phyloP scores from a whole-genome alignment of 2,888 invertebrate species.

The Sepioteuthis lessoniana region DNA sequence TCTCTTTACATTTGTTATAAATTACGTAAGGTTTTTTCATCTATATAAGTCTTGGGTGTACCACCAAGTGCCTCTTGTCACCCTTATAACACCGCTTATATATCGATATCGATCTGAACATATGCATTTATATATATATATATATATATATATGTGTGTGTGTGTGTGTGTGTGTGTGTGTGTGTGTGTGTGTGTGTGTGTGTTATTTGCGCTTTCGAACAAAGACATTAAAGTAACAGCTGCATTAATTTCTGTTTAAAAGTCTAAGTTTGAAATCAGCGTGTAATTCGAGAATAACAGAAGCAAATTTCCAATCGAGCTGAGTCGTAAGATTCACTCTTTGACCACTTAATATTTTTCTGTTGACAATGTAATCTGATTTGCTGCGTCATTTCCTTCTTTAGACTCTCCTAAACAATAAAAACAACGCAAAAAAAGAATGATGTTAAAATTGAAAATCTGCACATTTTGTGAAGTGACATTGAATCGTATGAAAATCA shows the following conservation, averaged over 20 bases:
- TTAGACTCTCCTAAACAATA: no score
- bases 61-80: background rate
- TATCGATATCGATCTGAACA: background rate
- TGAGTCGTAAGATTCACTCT: background rate
- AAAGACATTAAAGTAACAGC: background rate
- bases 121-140: background rate
- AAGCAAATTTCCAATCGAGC: background rate
- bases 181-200: background rate
- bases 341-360: background rate
- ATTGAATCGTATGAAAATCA: no score
- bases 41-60: background rate
- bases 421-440: no score
- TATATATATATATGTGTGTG: background rate
- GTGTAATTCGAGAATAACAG: background rate
- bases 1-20: background rate
- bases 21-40: background rate
- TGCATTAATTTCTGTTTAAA: background rate
- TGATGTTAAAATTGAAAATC: no score
- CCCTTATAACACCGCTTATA: background rate
- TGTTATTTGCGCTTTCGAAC: background rate
- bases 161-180: background rate
- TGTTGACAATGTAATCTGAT: no score
- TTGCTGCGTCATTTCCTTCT: no score
- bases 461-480: no score
- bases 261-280: background rate